Evolutionary conservation across 1,140 invertebrate genomes (phyloP).

Genomic region (Stenopsyche tienmushanensis): DNA sequence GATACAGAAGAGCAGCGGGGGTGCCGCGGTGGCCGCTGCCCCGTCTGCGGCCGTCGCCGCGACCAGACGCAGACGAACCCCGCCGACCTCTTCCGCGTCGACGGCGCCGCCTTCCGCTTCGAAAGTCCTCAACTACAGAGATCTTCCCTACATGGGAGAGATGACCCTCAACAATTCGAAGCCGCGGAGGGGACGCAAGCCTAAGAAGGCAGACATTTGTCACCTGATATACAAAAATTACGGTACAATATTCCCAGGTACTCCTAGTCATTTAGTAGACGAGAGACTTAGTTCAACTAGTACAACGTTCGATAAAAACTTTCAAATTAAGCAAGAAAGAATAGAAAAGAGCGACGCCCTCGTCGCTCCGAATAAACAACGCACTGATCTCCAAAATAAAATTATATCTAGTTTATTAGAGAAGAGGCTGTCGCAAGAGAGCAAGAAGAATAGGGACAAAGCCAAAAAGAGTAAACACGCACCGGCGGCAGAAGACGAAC

Average conservation of each 20-base stretch:
- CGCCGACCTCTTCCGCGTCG: constrained; percentile 40
- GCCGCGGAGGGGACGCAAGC: constrained; percentile 78
- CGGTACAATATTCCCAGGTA: constrained; percentile 77
- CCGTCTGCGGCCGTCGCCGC: constrained; percentile 42
- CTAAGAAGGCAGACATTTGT: constrained; percentile 87
- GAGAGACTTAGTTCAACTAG: constrained; percentile 32
- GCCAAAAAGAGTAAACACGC: constrained; percentile 29
- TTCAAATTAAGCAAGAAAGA: constrained; percentile 32
- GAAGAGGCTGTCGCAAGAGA: constrained; percentile 67
- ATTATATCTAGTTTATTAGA: constrained; percentile 69
- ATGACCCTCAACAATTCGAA: constrained; percentile 85
- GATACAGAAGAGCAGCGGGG: constrained; percentile 44
- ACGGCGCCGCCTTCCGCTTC: constrained; percentile 51
- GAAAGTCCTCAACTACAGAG: constrained; percentile 70
- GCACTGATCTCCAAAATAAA: constrained; percentile 67
- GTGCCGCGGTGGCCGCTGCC: background rate
- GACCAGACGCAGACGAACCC: constrained; percentile 33
- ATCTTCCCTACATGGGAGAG: constrained; percentile 87
- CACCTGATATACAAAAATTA: constrained; percentile 90
- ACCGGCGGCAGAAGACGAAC: constrained; percentile 32
- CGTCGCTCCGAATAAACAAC: constrained; percentile 45
- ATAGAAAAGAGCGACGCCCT: constrained; percentile 25
- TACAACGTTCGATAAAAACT: constrained; percentile 32
- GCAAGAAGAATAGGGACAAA: constrained; percentile 46
- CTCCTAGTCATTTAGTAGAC: constrained; percentile 57